Evolutionary conservation across 1,140 invertebrate species (phyloP).

Genomic region (Aphaenogaster floridana): DNA sequence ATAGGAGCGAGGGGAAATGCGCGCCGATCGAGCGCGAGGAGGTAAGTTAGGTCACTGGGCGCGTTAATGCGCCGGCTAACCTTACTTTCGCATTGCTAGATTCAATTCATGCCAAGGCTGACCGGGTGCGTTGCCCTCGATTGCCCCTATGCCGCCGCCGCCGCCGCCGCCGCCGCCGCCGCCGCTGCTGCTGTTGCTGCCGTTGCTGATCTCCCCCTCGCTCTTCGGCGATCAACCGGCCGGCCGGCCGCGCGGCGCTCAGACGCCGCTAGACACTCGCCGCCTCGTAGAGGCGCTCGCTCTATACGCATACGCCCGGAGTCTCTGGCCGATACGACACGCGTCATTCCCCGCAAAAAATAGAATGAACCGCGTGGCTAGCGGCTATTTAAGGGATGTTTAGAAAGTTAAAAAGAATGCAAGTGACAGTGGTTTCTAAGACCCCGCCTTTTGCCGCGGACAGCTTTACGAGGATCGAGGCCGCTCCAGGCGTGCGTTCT

Average conservation of each 20-base stretch:
- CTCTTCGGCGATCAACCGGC: constrained; percentile 51
- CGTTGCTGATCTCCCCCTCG: constrained; percentile 69
- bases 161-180: constrained; percentile 41
- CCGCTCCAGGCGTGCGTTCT: background rate
- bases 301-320: background rate
- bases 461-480: background rate
- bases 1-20: constrained; percentile 57
- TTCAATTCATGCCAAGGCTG: constrained; percentile 88
- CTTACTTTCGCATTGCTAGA: constrained; percentile 87
- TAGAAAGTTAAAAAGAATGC: background rate
- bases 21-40: constrained; percentile 63
- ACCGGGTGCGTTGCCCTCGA: constrained; percentile 87
- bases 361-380: constrained; percentile 23
- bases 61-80: constrained; percentile 80
- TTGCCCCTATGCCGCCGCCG: constrained; percentile 84
- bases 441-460: background rate
- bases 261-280: constrained; percentile 62
- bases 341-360: constrained; percentile 43
- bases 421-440: constrained; percentile 1
- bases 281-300: constrained; percentile 36
- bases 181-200: background rate
- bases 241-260: constrained; percentile 33
- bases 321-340: constrained; percentile 34
- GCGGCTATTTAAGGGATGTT: constrained; percentile 48
- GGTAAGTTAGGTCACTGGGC: constrained; percentile 74